A percentile compares a stretch with the other conserved stretches of the same genome.
Evolutionary conservation across 2,113 vertebrate species (phyloP).

Genomic region (Daphoenositta chrysoptera): DNA sequence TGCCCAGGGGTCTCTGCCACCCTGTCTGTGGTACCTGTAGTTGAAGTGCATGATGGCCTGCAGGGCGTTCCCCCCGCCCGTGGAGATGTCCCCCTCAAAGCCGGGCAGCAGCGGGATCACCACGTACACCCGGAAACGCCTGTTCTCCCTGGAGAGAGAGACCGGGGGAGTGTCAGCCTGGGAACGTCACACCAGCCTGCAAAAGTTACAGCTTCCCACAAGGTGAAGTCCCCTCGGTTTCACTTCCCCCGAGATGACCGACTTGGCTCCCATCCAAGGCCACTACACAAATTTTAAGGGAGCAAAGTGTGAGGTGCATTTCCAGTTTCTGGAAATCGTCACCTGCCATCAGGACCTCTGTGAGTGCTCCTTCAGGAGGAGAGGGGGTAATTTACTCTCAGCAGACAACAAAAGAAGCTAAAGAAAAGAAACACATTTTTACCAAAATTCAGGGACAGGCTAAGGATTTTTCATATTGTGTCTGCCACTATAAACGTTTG

Average conservation of each 20-base stretch:
- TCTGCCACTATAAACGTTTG: rapidly evolving
- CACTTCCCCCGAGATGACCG: rapidly evolving
- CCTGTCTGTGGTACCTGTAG: conserved; percentile 81
- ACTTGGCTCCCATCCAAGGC: background rate
- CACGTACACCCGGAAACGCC: conserved; percentile 87
- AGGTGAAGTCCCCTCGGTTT: rapidly evolving
- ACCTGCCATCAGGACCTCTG: background rate
- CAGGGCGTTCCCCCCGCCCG: conserved; percentile 89
- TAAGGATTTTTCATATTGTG: background rate
- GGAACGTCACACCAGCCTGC: background rate
- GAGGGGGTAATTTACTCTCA: background rate
- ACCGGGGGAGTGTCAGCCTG: background rate
- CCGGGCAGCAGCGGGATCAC: conserved; percentile 93
- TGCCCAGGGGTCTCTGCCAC: rapidly evolving
- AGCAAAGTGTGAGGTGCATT: background rate
- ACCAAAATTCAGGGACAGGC: background rate
- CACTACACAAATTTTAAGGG: background rate
- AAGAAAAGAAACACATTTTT: background rate
- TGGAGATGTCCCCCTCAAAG: conserved; percentile 95
- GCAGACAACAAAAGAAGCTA: background rate
- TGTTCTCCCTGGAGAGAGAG: conserved; percentile 74
- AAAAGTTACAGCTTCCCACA: rapidly evolving
- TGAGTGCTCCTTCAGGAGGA: background rate
- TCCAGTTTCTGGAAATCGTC: background rate
- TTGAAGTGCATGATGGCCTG: conserved; percentile 99